A percentile compares a stretch with the other conserved stretches of the same genome.
phyloP scores from a whole-genome alignment of 2,113 vertebrate genomes.

The human (Homo sapiens) region DNA sequence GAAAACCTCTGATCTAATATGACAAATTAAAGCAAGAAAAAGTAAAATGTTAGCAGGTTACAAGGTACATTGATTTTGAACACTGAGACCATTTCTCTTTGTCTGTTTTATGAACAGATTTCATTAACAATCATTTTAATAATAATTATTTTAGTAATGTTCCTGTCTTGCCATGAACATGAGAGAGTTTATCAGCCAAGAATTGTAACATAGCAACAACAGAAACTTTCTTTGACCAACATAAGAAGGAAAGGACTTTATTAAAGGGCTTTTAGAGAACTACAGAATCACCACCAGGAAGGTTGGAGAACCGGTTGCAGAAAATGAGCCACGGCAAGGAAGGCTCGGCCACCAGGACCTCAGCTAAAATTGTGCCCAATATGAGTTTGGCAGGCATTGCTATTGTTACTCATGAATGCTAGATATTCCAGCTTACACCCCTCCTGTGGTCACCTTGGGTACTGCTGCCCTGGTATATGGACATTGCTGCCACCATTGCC shows the following conservation, averaged over 20 bases:
- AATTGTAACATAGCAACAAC: background rate
- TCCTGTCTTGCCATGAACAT: background rate
- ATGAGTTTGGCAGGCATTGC: accelerated
- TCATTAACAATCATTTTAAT: background rate
- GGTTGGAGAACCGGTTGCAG: background rate
- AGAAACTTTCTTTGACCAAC: background rate
- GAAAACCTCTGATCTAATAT: background rate
- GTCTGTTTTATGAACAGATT: conserved; percentile 3
- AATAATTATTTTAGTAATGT: conserved; percentile 11
- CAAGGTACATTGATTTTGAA: background rate
- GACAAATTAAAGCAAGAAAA: background rate
- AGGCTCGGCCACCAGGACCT: background rate
- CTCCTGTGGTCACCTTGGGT: background rate
- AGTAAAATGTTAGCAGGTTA: background rate
- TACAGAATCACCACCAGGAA: background rate
- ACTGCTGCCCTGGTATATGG: background rate
- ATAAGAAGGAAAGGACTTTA: background rate
- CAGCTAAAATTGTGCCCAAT: background rate
- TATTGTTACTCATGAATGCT: accelerated
- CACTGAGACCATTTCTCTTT: background rate
- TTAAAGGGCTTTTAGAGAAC: background rate
- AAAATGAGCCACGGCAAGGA: background rate
- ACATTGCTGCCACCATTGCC: accelerated
- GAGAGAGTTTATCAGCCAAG: background rate
- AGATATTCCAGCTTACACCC: accelerated